Conservation (phyloP, 1,140 invertebrate genomes). For the Tetragonula clypearis region DNA sequence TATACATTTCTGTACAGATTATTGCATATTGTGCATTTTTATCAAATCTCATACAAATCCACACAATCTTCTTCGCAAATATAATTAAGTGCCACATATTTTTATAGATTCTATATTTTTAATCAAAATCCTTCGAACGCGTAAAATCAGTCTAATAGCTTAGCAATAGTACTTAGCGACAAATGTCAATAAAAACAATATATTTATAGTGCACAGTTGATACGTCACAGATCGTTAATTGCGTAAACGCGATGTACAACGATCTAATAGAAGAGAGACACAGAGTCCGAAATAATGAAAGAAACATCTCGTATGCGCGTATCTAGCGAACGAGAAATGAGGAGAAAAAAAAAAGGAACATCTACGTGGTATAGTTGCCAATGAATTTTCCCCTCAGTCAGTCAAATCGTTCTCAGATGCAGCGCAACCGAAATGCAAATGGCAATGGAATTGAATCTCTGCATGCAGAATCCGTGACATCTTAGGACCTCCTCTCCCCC, state of each 20-base stretch:
- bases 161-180: no score
- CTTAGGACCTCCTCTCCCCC: neutral
- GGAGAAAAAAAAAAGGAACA: neutral
- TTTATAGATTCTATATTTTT: no score
- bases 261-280: neutral
- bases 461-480: neutral
- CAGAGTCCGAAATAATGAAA: neutral
- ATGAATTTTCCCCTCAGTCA: neutral
- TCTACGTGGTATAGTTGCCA: neutral
- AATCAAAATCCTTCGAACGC: no score
- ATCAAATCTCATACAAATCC: no score
- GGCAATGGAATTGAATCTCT: neutral
- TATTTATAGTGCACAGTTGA: neutral
- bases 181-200: neutral
- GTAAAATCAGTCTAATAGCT: no score
- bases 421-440: conserved; percentile 11
- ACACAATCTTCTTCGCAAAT: no score
- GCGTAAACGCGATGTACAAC: neutral
- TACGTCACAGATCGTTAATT: neutral
- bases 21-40: no score
- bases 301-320: neutral
- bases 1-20: no score
- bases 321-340: neutral
- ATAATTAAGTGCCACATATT: no score
- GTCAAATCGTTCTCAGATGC: neutral